Conservation (phyloP, 2,113 vertebrate species). For the Thunnus thynnus region DNA sequence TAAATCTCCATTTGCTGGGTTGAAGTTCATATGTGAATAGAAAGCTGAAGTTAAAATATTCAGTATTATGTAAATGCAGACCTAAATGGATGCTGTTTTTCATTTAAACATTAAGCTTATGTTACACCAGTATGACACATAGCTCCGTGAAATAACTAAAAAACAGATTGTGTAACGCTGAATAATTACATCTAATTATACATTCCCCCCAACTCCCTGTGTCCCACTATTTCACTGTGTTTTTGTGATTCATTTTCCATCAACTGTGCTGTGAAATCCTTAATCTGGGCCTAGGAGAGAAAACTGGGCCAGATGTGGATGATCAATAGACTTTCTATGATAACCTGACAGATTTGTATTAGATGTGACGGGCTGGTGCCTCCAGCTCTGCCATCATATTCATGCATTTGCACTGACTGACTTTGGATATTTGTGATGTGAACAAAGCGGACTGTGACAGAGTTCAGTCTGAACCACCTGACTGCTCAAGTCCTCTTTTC, state of each 20-base stretch:
- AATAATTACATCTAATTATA: slow-evolving; percentile 67
- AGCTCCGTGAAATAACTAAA: slow-evolving; percentile 37
- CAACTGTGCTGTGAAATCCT: slow-evolving; percentile 34
- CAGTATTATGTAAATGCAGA: slow-evolving; percentile 24
- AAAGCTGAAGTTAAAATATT: slow-evolving; percentile 32
- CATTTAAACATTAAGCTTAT: slow-evolving; percentile 39
- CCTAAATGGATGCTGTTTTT: slow-evolving; percentile 36
- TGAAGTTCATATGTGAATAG: slow-evolving; percentile 12
- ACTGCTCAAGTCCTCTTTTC: slow-evolving; percentile 25
- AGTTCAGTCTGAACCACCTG: slow-evolving; percentile 17
- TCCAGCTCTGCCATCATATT: slow-evolving; percentile 37
- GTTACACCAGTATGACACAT: slow-evolving; percentile 46
- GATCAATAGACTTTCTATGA: slow-evolving; percentile 59
- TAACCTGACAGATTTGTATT: slow-evolving; percentile 58
- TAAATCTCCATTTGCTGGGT: not conserved
- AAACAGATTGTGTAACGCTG: slow-evolving; percentile 43
- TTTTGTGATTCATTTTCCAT: slow-evolving; percentile 45
- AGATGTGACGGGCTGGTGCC: slow-evolving; percentile 54
- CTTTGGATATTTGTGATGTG: slow-evolving; percentile 46
- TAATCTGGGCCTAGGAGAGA: slow-evolving; percentile 40
- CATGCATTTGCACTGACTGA: slow-evolving; percentile 29
- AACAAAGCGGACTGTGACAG: slow-evolving; percentile 35
- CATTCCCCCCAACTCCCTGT: slow-evolving; percentile 24
- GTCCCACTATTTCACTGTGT: slow-evolving; percentile 30
- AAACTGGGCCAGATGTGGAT: slow-evolving; percentile 61